Evolutionary conservation across 2,888 invertebrate species (phyloP).

Genomic region (Yponomeuta malinellus): DNA sequence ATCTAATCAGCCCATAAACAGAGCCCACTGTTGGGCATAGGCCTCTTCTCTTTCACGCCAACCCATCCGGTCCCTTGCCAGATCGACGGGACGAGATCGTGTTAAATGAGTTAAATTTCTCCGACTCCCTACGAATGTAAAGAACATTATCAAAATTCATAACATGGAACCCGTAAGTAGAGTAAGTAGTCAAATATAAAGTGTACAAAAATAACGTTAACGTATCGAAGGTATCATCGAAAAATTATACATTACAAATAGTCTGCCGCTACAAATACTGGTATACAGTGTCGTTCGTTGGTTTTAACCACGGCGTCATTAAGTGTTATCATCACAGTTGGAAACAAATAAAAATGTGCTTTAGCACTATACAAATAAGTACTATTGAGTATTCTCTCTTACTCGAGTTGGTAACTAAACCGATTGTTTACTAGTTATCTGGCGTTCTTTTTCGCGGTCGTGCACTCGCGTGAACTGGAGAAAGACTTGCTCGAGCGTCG

Average conservation of each 20-base stretch:
- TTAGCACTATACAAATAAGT: not conserved
- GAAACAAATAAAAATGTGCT: not conserved
- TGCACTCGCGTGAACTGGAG: constrained; percentile 76
- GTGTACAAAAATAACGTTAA: not conserved
- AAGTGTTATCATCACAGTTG: not conserved
- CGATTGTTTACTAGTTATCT: too few relatives aligned
- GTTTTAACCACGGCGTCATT: not conserved
- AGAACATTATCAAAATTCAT: constrained; percentile 2
- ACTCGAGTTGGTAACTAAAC: too few relatives aligned
- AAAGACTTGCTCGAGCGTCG: constrained; percentile 87
- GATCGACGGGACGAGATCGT: too few relatives aligned
- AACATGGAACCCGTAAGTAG: not conserved
- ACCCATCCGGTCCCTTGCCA: too few relatives aligned
- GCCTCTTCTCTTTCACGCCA: too few relatives aligned
- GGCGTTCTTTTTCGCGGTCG: constrained; percentile 25
- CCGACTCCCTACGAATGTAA: not conserved
- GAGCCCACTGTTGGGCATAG: too few relatives aligned
- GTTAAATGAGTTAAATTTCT: not conserved
- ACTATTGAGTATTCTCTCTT: not conserved
- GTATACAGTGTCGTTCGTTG: not conserved
- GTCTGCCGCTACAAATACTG: not conserved
- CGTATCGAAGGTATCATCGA: not conserved
- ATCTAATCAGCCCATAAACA: too few relatives aligned
- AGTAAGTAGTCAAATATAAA: not conserved
- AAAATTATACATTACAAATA: not conserved